Evolutionary conservation across 2,113 vertebrate genomes (phyloP).

Genomic region (Thalassoma bifasciatum): DNA sequence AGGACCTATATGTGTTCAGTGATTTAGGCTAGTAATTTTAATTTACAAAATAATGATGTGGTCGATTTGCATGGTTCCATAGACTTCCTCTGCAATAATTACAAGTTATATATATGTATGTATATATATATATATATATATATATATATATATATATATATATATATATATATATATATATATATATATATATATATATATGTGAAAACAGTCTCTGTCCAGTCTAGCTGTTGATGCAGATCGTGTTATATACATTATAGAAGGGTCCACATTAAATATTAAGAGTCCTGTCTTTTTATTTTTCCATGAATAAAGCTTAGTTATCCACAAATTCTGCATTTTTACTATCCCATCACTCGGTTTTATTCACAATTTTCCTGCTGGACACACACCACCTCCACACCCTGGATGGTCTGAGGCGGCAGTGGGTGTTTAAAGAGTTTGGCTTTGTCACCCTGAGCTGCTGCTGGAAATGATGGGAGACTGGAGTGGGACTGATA

Average conservation of each 20-base stretch:
- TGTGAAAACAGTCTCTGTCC: neutral
- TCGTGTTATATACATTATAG: neutral
- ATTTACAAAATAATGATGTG: too few relatives aligned
- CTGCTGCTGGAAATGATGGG: conserved; percentile 17
- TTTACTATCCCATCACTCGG: neutral
- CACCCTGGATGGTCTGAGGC: neutral
- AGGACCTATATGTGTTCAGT: too few relatives aligned
- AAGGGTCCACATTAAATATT: conserved; percentile 20
- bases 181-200: too few relatives aligned
- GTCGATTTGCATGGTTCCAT: too few relatives aligned
- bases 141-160: too few relatives aligned
- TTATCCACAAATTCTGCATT: neutral
- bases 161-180: too few relatives aligned
- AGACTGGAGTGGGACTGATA: conserved; percentile 46
- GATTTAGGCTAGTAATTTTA: too few relatives aligned
- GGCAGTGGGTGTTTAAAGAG: neutral
- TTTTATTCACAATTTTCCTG: neutral
- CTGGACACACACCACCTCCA: neutral
- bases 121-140: too few relatives aligned
- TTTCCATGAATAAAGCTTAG: neutral
- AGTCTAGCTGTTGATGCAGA: neutral
- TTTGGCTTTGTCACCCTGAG: conserved; percentile 11
- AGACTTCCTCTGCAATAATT: too few relatives aligned
- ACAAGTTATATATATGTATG: too few relatives aligned
- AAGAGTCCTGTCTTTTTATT: conserved; percentile 6